A percentile compares a stretch with the other conserved stretches of the same genome.
These are phyloP conservation scores for Montipora efflorescens DNA, from an alignment of 64 coral and sea anemone species.

Conservation along the genomic window DNA sequence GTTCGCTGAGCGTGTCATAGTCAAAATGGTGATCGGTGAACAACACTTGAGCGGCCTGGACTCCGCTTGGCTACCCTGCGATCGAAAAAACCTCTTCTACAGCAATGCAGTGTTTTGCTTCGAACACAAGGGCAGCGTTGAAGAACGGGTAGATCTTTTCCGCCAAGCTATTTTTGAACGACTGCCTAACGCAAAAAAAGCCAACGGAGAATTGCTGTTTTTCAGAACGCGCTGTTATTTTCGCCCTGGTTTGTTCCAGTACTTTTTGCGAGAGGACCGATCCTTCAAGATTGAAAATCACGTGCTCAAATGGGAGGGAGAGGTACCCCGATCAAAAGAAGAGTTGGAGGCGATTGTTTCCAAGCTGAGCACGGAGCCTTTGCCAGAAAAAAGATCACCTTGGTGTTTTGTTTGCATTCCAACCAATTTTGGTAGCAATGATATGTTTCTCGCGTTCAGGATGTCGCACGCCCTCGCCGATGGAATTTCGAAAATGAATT, in stretches of 20 bases:
- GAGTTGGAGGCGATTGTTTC: constrained; percentile 80
- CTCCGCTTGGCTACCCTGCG: too few species aligned
- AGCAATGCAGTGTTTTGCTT: too few species aligned
- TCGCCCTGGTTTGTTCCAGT: constrained; percentile 84
- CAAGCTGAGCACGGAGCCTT: constrained; percentile 54
- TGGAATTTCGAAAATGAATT: constrained; percentile 78
- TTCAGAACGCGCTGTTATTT: constrained; percentile 65
- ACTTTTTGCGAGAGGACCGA: constrained; percentile 85
- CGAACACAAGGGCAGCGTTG: too few species aligned
- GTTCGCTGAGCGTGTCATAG: too few species aligned
- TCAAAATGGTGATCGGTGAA: too few species aligned
- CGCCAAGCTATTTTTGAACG: constrained; percentile 53
- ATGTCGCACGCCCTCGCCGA: constrained; percentile 80
- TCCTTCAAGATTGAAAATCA: constrained; percentile 88
- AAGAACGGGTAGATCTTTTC: neutral
- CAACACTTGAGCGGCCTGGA: too few species aligned
- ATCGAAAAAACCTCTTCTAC: too few species aligned
- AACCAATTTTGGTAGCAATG: constrained; percentile 70
- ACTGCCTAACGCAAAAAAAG: constrained; percentile 52
- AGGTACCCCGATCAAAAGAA: constrained; percentile 67
- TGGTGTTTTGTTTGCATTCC: constrained; percentile 87
- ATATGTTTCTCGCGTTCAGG: constrained; percentile 54
- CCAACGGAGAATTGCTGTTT: constrained; percentile 56
- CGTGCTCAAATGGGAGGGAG: constrained; percentile 73
- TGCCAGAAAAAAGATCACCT: constrained; percentile 47